Conservation (phyloP, 2,888 invertebrate genomes). For the Onchidella celtica region DNA sequence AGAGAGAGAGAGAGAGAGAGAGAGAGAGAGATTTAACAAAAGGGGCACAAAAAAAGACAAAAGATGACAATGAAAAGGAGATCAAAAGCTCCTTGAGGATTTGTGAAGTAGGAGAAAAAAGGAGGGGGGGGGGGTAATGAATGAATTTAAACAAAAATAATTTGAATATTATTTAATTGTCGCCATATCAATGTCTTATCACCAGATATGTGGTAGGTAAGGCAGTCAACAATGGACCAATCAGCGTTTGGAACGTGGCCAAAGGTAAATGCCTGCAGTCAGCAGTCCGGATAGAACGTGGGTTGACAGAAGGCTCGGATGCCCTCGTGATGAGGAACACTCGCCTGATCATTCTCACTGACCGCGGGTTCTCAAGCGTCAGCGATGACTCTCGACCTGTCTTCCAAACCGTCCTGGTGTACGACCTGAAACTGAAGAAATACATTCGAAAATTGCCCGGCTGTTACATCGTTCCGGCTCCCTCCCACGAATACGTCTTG, state of each 20-base stretch:
- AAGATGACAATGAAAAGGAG: not conserved
- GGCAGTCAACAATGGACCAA: constrained; percentile 74
- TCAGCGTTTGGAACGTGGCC: constrained; percentile 77
- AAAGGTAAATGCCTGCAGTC: constrained; percentile 70
- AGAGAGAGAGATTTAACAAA: not conserved
- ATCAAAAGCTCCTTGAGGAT: too few species aligned
- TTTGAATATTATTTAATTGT: too few species aligned
- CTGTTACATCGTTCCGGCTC: constrained; percentile 74
- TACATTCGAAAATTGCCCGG: constrained; percentile 71
- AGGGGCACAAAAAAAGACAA: not conserved
- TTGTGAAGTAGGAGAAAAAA: too few species aligned
- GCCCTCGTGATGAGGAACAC: constrained; percentile 74
- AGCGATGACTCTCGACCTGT: constrained; percentile 71
- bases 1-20: constrained; percentile 9
- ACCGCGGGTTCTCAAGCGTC: constrained; percentile 69
- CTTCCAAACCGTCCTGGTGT: constrained; percentile 72
- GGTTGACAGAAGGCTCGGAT: constrained; percentile 72
- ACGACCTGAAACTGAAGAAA: constrained; percentile 72
- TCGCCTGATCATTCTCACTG: constrained; percentile 73
- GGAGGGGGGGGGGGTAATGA: too few species aligned
- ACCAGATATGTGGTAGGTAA: constrained; percentile 71
- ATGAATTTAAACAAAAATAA: too few species aligned
- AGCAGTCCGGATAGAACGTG: constrained; percentile 73
- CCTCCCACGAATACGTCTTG: constrained; percentile 75
- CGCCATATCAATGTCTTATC: too few species aligned